Evolutionary conservation across 2,113 vertebrate species (phyloP).

Genomic region (Phoenicopterus ruber): DNA sequence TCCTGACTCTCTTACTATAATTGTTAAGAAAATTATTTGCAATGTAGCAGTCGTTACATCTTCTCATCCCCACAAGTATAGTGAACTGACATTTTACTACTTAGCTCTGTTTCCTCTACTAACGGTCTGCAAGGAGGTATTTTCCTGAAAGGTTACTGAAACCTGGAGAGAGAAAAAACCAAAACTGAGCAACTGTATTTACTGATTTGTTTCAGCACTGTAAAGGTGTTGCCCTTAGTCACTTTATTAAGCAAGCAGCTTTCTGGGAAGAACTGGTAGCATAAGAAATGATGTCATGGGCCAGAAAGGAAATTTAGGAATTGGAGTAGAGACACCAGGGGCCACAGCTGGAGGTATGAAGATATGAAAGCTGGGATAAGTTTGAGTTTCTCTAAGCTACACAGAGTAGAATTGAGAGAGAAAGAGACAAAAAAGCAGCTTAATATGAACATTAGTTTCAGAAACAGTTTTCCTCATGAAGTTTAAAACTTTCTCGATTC

Average conservation of each 20-base stretch:
- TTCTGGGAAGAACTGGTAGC: neutral
- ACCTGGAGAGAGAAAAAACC: neutral
- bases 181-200: neutral
- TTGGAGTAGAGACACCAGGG: neutral
- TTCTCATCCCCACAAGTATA: neutral
- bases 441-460: neutral
- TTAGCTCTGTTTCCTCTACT: slow-evolving; percentile 41
- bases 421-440: neutral
- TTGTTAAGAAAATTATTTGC: neutral
- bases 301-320: neutral
- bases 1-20: neutral
- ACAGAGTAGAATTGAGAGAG: neutral
- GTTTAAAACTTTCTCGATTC: neutral
- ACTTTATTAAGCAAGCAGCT: neutral
- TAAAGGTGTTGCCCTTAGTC: neutral
- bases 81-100: slow-evolving; percentile 30
- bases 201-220: slow-evolving; percentile 19
- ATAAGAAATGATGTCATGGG: neutral
- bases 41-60: neutral
- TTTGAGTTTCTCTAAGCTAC: neutral
- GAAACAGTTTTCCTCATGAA: neutral
- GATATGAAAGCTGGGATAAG: neutral
- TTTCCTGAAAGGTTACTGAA: slow-evolving; percentile 41
- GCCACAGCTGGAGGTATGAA: neutral
- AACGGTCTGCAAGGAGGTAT: neutral